phyloP scores from a whole-genome alignment of 2,888 invertebrate genomes.

The Arrhopalites spinosus region DNA sequence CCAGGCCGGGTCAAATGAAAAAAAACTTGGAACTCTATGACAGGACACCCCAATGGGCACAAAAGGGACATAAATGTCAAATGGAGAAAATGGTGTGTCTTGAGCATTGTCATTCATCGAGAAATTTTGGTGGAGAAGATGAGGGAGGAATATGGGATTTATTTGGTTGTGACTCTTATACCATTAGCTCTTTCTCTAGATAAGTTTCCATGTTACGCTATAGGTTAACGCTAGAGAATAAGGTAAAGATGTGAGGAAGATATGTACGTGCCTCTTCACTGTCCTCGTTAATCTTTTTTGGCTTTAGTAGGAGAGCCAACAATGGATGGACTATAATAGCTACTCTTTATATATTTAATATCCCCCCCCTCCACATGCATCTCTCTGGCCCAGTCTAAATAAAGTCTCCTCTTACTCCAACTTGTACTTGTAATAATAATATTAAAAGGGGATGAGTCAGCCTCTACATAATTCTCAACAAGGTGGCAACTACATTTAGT shows the following conservation, averaged over 20 bases:
- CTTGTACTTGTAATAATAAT: not conserved
- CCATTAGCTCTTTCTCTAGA: no score
- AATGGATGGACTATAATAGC: constrained; percentile 30
- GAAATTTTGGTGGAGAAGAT: no score
- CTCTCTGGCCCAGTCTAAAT: not conserved
- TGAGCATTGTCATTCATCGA: no score
- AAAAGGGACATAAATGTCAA: no score
- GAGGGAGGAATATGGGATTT: no score
- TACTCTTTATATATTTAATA: not conserved
- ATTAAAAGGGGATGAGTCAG: constrained; percentile 22
- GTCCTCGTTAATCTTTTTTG: constrained; percentile 27
- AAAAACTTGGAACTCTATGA: no score
- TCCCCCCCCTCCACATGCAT: not conserved
- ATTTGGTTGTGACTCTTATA: no score
- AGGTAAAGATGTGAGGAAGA: constrained; percentile 22
- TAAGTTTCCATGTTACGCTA: no score
- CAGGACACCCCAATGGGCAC: no score
- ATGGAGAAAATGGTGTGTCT: no score
- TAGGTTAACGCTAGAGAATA: constrained; percentile 1
- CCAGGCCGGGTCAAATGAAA: no score
- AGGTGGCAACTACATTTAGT: constrained; percentile 13
- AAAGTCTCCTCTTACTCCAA: constrained; percentile 14
- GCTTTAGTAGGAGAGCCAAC: constrained; percentile 30
- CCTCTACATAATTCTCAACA: not conserved
- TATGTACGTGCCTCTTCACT: constrained; percentile 3